These are phyloP conservation scores for Thymelicus sylvestris DNA, from an alignment of 2,888 invertebrate genomes.

Conservation along the genomic window DNA sequence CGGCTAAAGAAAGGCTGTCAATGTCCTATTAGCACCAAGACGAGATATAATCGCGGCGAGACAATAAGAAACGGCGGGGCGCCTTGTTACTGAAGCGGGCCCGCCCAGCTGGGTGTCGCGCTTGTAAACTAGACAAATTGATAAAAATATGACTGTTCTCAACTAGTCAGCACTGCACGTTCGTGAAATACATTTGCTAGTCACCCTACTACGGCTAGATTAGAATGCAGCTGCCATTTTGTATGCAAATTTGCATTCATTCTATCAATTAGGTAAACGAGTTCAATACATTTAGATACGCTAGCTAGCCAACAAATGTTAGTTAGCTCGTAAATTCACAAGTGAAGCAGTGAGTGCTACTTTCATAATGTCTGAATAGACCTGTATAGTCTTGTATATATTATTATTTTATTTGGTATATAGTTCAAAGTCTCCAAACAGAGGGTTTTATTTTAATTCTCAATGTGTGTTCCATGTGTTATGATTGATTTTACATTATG, in stretches of 20 bases:
- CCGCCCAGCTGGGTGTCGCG: conserved; percentile 63
- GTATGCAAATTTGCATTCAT: conserved; percentile 30
- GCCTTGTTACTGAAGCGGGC: conserved; percentile 70
- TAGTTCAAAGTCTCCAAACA: no score
- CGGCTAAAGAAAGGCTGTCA: conserved; percentile 53
- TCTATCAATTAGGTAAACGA: conserved; percentile 21
- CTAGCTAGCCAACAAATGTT: background rate
- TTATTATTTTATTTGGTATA: no score
- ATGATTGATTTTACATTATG: no score
- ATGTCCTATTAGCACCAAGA: conserved; percentile 70
- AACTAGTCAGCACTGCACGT: conserved; percentile 4
- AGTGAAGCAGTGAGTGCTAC: background rate
- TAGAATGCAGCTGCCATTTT: conserved; percentile 27
- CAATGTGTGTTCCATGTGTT: no score
- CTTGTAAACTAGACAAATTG: conserved; percentile 63
- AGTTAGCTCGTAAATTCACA: background rate
- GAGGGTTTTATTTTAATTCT: no score
- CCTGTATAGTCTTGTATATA: background rate
- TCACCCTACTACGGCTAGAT: conserved; percentile 9
- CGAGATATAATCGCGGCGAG: conserved; percentile 69
- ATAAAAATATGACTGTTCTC: conserved; percentile 57
- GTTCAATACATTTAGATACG: conserved; percentile 15
- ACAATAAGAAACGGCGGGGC: conserved; percentile 70
- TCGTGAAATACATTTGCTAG: conserved; percentile 21
- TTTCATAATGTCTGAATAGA: conserved; percentile 1